Base-by-base conservation (phyloP, 2,888 invertebrate genomes). In the Schizotus pectinicornis region DNA sequence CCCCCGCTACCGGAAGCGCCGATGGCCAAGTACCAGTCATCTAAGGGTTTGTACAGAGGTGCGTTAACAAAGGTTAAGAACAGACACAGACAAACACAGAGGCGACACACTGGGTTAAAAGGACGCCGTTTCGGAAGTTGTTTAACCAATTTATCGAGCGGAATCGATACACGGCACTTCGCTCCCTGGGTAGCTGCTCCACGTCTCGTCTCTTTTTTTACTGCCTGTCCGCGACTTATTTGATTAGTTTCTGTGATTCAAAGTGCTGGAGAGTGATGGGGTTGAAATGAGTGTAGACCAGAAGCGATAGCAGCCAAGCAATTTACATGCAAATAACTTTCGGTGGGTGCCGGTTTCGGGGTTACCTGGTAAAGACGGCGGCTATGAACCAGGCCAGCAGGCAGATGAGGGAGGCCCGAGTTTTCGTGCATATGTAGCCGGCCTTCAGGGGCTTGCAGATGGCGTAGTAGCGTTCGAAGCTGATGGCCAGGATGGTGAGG, bases 371-470 rank as follows among this genome's bases (percentile, higher is more conserved):
- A 73, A 92, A 91, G 39, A 93, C 79, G 3, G 92, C 92, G 1
- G 93, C 92, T 56, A 91, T 85, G 74, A 89, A 85, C 94, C 94
- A 94, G 31, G 93, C 92, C 55, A 91, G 79, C 0, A 91, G 82
- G 75, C 93, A 93, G 69, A 94, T 92, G 61, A 91, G 82, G 12
- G 91, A 86, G 0, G 94, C 94, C 51, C 93, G 82, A 7, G 92
- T 87, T 80, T 92, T 93, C 32, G 94, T 94, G 79, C 94, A 94
- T 48, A 94, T 91, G 80, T 93, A 94, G 58, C 93, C 92, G 3
- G 94, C 95, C 69, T 92, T 88, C 50, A 96, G 82, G 0, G 95
- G 95, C 76, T 94, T 91, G 79, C 95, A 95, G 76, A 96, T 95
- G 64, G 95, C 95, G 78, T 86, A 85, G 77, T 86, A 87, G 54